A percentile compares a stretch with the other conserved stretches of the same genome.
Conservation (phyloP, 92 coral and sea anemone genomes). For the Galaxea fascicularis region DNA sequence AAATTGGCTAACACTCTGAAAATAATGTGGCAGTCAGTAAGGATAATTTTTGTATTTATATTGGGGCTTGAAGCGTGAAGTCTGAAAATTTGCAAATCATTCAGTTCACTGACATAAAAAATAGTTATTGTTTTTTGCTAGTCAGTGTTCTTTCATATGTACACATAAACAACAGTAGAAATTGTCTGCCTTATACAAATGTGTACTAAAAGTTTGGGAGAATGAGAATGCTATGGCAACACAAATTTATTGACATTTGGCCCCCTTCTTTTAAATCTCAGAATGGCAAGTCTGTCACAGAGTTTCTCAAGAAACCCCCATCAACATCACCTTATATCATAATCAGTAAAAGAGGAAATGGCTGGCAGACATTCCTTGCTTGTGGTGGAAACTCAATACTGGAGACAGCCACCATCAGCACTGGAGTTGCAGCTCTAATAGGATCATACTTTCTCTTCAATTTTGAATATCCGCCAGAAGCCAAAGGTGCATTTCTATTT, state of each 20-base stretch:
- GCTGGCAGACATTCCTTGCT: slow-evolving; percentile 42
- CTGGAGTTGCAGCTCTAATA: slow-evolving; percentile 26
- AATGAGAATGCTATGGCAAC: slow-evolving; percentile 15
- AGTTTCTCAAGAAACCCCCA: slow-evolving; percentile 38
- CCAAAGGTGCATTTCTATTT: slow-evolving; percentile 26
- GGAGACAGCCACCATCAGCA: slow-evolving; percentile 14
- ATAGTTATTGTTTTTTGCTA: too few species aligned
- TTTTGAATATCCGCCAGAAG: slow-evolving; percentile 15
- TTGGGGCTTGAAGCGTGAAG: too few species aligned
- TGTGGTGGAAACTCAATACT: slow-evolving; percentile 23
- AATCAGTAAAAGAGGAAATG: slow-evolving; percentile 16
- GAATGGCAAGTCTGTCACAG: slow-evolving; percentile 41
- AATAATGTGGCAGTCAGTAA: too few species aligned
- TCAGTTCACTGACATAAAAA: too few species aligned
- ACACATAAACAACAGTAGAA: too few species aligned
- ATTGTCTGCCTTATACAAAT: too few species aligned
- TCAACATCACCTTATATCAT: slow-evolving; percentile 28
- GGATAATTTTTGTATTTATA: too few species aligned
- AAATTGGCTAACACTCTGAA: too few species aligned
- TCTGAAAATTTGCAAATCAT: too few species aligned
- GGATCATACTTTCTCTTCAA: slow-evolving; percentile 24
- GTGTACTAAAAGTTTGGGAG: too few species aligned
- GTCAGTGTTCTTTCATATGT: too few species aligned
- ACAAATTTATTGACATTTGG: too few species aligned
- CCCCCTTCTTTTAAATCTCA: slow-evolving; percentile 32